phyloP scores from a whole-genome alignment of 35 echinoderm and acorn worm genomes.

The Diadema setosum region DNA sequence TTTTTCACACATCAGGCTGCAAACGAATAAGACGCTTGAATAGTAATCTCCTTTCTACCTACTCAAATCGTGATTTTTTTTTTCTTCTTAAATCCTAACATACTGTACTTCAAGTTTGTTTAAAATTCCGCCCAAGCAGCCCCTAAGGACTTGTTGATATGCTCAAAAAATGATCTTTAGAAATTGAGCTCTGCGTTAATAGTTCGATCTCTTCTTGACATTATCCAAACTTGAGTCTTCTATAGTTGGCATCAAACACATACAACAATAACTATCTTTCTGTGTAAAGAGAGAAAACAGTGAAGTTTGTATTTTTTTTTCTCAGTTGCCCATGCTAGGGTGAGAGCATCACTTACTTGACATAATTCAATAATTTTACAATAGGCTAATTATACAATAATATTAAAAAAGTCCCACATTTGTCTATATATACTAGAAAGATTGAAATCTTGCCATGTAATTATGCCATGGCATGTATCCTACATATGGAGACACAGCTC shows the following conservation, averaged over 20 bases:
- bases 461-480: not conserved
- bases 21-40: slow-evolving; percentile 27
- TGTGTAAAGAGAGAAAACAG: slow-evolving; percentile 10
- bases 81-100: not conserved
- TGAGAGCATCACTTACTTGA: slow-evolving; percentile 10
- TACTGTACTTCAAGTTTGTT: not conserved
- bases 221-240: not conserved
- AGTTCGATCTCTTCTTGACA: not conserved
- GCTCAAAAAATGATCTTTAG: not conserved
- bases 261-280: slow-evolving; percentile 4
- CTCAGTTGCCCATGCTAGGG: not conserved
- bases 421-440: slow-evolving; percentile 21
- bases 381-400: slow-evolving; percentile 34
- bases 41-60: slow-evolving; percentile 11
- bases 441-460: slow-evolving; percentile 3
- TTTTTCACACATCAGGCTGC: slow-evolving; percentile 30
- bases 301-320: no score
- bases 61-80: slow-evolving; percentile 4
- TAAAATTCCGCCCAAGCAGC: no score
- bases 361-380: slow-evolving; percentile 26
- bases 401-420: slow-evolving; percentile 25
- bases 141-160: not conserved
- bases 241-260: slow-evolving; percentile 6
- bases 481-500: not conserved
- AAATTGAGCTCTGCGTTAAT: not conserved